phyloP scores from a whole-genome alignment of 2,888 invertebrate species.

The Philaethria dido region DNA sequence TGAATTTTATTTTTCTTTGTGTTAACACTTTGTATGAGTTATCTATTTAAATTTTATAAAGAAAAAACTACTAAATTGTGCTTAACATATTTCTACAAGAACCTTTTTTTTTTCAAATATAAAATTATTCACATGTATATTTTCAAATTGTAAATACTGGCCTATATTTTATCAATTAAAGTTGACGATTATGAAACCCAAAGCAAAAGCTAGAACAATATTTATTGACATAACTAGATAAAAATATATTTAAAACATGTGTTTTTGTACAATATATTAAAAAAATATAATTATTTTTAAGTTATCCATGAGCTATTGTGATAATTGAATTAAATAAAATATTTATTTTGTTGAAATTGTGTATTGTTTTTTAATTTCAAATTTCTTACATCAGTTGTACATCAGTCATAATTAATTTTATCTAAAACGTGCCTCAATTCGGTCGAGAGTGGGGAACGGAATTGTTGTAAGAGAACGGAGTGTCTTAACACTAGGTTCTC shows the following conservation, averaged over 20 bases:
- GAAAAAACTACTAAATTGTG: too few relatives aligned
- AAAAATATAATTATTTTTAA: not conserved
- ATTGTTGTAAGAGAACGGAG: too few relatives aligned
- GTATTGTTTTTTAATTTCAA: conserved; percentile 4
- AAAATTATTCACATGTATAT: not conserved
- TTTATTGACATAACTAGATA: not conserved
- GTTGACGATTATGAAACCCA: not conserved
- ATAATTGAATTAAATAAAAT: conserved; percentile 30
- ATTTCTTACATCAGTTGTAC: not conserved
- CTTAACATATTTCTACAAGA: too few relatives aligned
- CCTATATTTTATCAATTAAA: not conserved
- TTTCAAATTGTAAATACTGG: not conserved
- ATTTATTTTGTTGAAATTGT: conserved; percentile 22
- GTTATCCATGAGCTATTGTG: conserved; percentile 22
- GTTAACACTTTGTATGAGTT: too few relatives aligned
- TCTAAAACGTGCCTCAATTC: too few relatives aligned
- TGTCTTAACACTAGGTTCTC: too few relatives aligned
- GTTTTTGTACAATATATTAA: not conserved
- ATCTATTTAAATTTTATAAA: too few relatives aligned
- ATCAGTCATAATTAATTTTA: too few relatives aligned
- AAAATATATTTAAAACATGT: not conserved
- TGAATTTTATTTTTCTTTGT: too few relatives aligned
- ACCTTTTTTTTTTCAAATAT: too few relatives aligned
- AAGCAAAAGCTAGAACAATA: not conserved
- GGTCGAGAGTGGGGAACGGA: too few relatives aligned